A percentile compares a stretch with the other conserved stretches of the same genome.
Evolutionary conservation across 2,888 invertebrate genomes (phyloP).

Genomic region (Cheilosia impressa): DNA sequence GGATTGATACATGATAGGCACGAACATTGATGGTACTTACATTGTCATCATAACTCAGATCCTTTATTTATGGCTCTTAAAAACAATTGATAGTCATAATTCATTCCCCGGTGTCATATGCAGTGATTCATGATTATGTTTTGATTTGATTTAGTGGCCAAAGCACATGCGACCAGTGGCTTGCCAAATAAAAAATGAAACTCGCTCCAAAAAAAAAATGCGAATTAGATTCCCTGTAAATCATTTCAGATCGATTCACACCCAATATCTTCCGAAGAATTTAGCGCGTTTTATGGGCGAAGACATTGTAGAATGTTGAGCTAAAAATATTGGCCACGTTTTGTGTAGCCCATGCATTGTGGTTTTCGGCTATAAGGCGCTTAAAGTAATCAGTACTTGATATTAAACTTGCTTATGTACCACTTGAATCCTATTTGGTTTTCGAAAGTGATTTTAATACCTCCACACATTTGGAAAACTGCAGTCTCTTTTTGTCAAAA

Average conservation of each 20-base stretch:
- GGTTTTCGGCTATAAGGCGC: too few species aligned
- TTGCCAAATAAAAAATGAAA: conserved; percentile 54
- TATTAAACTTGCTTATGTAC: too few species aligned
- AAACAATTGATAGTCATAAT: conserved; percentile 71
- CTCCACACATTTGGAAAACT: too few species aligned
- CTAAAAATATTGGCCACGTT: too few species aligned
- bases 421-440: too few species aligned
- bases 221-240: conserved; percentile 44
- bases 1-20: conserved; percentile 63
- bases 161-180: conserved; percentile 60
- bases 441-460: too few species aligned
- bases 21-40: conserved; percentile 63
- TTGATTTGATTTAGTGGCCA: conserved; percentile 69
- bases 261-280: conserved; percentile 24
- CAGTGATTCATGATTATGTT: conserved; percentile 73
- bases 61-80: conserved; percentile 60
- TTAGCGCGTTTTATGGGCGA: conserved; percentile 3
- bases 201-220: conserved; percentile 9
- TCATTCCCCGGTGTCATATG: conserved; percentile 58
- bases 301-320: not conserved
- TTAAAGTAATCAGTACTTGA: too few species aligned
- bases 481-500: too few species aligned
- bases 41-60: conserved; percentile 71
- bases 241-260: conserved; percentile 50
- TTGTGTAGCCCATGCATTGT: too few species aligned